Percentiles rank a stretch among this genome's conserved stretches.
These are phyloP conservation scores for Poecilia gillii DNA, from an alignment of 2,797 vertebrate species.

Conservation along the genomic window DNA sequence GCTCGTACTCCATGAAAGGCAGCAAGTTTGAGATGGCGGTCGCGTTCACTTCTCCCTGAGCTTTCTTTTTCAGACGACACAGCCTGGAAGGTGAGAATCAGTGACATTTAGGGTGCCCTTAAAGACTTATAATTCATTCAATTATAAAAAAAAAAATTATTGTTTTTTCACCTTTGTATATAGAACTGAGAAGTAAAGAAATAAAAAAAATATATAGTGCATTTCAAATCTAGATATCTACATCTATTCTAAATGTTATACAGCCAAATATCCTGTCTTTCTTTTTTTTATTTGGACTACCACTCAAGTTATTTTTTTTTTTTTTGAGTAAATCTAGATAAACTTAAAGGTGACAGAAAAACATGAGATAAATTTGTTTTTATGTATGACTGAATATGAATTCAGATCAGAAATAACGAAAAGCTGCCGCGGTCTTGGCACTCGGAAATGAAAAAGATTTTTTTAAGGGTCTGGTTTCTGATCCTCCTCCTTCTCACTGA, in stretches of 20 bases:
- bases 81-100: slow-evolving; percentile 76
- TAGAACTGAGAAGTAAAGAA: not conserved
- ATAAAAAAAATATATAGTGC: not conserved
- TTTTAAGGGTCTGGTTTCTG: not conserved
- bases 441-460: not conserved
- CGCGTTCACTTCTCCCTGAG: slow-evolving; percentile 96
- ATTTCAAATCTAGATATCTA: not conserved
- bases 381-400: not conserved
- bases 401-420: not conserved
- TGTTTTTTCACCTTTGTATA: not conserved
- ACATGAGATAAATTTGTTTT: not conserved
- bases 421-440: not conserved
- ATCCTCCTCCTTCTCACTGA: not conserved
- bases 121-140: not conserved
- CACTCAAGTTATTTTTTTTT: not conserved
- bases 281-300: not conserved
- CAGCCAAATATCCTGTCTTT: not conserved
- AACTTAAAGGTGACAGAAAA: not conserved
- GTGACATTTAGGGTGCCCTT: not conserved
- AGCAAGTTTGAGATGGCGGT: slow-evolving; percentile 94
- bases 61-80: slow-evolving; percentile 97
- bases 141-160: not conserved
- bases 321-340: not conserved
- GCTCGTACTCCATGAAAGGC: slow-evolving; percentile 98
- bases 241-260: not conserved